Percentiles rank a stretch among this genome's conserved stretches.
phyloP scores from a whole-genome alignment of 2,888 invertebrate species.

The Melieria omissa region DNA sequence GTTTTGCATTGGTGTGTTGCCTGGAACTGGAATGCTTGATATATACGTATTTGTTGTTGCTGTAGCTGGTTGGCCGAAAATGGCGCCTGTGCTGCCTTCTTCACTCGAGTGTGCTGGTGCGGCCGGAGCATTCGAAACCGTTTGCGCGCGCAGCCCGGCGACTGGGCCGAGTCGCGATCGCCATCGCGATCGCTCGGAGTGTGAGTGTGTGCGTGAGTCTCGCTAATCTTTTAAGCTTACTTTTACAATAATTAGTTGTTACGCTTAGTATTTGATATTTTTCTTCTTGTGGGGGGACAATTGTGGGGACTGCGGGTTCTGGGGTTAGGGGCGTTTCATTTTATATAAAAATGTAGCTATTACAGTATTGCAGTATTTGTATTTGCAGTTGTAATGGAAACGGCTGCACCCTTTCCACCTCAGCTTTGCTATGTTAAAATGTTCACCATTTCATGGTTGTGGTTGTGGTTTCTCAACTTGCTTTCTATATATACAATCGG shows the following conservation, averaged over 20 bases:
- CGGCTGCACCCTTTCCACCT: background rate
- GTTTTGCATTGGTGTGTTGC: background rate
- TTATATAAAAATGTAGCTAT: conserved; percentile 32
- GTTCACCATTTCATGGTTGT: background rate
- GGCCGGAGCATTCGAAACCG: too few relatives aligned
- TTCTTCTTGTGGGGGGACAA: too few relatives aligned
- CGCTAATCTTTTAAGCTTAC: background rate
- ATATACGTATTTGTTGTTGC: conserved; percentile 27
- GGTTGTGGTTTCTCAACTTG: background rate
- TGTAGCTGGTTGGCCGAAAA: background rate
- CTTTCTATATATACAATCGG: conserved; percentile 9
- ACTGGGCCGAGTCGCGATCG: too few relatives aligned
- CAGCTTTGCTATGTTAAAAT: conserved; percentile 6
- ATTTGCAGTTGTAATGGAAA: background rate
- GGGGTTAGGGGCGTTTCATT: background rate
- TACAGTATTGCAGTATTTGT: conserved; percentile 18
- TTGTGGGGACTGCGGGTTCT: background rate
- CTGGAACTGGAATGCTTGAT: conserved; percentile 12
- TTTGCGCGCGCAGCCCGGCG: too few relatives aligned
- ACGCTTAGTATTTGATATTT: background rate
- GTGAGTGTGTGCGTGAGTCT: background rate
- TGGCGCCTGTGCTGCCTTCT: too few relatives aligned
- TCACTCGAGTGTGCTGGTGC: too few relatives aligned
- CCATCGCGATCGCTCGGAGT: too few relatives aligned
- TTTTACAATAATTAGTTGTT: background rate